Base-by-base conservation (phyloP, 2,888 invertebrate species). In the Agrilus biguttatus region DNA sequence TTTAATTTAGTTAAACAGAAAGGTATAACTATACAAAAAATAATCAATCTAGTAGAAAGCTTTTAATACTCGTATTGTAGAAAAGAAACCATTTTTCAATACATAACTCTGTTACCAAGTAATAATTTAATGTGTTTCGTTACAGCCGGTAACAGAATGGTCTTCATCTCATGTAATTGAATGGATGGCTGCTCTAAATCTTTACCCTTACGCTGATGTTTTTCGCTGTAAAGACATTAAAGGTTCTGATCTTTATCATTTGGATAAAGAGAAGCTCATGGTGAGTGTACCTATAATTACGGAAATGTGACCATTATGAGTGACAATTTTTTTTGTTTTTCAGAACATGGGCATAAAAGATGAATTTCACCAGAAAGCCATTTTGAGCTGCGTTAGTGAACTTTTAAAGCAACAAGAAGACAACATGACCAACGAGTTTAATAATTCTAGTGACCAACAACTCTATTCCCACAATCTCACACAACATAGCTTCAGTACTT, bases 321-420 rank as follows among this genome's bases (percentile, higher is more conserved):
- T 44, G 28, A 14, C 36, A 37, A 17, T 42, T 45, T 43, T 43
- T 46, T 44, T 49, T 50, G 48, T 49, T 45, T 68, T 68, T 35
- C 65, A 83, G 83, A 76, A 73, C 59, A 78, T 83, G 77, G 82
- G 82, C 50, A 78, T 83, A 55, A 77, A 77, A 59, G 81, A 83
- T 66, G 78, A 78, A 49, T 81, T 78, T 57, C 81, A 82, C 61
- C 79, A 81, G 57, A 75, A 73, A 56, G 74, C 79, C 41, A 75
- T 83, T 53, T 63, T 83, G 49, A 71, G 74, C 36, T 77, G 80
- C 60, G 73, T 83, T 50, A 76, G 77, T 57, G 81, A 82, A 59
- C 66, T 83, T 43, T 71, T 73, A 39, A 57, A 60, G 46, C 62
- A 61, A 51, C 55, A 57, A n/a, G 63, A 63, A 43, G 61, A 60